Conservation (phyloP, 2,113 vertebrate genomes). For the Brachypteracias leptosomus region DNA sequence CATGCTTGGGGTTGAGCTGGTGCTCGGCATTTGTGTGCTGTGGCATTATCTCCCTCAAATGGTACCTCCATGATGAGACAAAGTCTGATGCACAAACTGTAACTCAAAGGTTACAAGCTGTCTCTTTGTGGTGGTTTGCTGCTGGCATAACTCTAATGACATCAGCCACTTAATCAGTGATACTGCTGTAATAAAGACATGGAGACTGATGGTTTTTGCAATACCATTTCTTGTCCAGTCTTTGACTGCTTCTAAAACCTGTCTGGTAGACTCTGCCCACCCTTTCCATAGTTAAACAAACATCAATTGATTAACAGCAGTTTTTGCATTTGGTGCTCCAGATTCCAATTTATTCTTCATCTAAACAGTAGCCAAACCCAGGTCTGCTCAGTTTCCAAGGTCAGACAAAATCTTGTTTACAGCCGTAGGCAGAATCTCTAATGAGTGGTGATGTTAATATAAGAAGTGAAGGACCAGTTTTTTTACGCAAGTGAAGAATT, state of each 20-base stretch:
- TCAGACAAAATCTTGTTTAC: not conserved
- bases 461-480: not conserved
- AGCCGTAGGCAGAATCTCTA: not conserved
- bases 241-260: not conserved
- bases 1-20: not conserved
- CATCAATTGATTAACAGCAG: not conserved
- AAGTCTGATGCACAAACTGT: not conserved
- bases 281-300: not conserved
- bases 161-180: not conserved
- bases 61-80: not conserved
- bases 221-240: not conserved
- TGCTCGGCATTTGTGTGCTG: not conserved
- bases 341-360: not conserved
- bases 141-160: not conserved
- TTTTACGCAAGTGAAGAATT: not conserved
- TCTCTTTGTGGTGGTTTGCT: not conserved
- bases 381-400: not conserved
- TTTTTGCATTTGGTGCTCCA: not conserved
- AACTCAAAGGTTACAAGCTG: not conserved
- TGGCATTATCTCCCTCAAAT: not conserved
- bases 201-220: not conserved
- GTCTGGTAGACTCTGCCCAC: not conserved
- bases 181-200: not conserved
- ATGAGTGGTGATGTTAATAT: not conserved
- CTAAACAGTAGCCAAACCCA: not conserved